Percentiles rank a stretch among this genome's conserved stretches.
These are phyloP conservation scores for Saimiri boliviensis DNA, from an alignment of 2,113 vertebrate genomes.

Conservation along the genomic window DNA sequence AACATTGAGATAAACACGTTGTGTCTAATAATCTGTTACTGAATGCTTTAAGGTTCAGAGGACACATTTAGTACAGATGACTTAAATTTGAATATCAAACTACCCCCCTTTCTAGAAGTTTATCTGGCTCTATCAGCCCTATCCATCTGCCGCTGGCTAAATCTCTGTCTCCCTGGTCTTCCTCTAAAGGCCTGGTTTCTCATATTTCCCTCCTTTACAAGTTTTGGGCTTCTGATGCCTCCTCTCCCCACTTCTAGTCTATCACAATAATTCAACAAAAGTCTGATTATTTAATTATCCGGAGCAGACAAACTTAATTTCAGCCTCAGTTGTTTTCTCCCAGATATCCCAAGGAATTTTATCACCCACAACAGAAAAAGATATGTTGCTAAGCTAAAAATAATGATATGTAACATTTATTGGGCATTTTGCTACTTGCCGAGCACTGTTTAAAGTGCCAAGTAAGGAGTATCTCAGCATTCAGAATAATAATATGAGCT, in stretches of 20 bases:
- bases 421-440: background rate
- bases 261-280: background rate
- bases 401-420: background rate
- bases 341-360: background rate
- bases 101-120: background rate
- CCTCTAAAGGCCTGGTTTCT: background rate
- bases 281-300: background rate
- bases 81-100: background rate
- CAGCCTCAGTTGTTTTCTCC: background rate
- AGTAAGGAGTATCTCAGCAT: background rate
- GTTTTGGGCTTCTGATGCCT: background rate
- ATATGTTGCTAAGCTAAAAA: background rate
- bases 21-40: background rate
- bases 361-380: background rate
- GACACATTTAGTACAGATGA: background rate
- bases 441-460: background rate
- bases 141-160: background rate
- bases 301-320: constrained; percentile 3
- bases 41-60: background rate
- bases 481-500: background rate
- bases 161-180: background rate
- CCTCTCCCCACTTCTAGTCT: background rate
- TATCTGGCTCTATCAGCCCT: background rate
- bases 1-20: background rate
- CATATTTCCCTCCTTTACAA: background rate